Percentiles rank a stretch among this genome's conserved stretches.
phyloP scores from a whole-genome alignment of 1,140 invertebrate species.

The Eurosta solidaginis region DNA sequence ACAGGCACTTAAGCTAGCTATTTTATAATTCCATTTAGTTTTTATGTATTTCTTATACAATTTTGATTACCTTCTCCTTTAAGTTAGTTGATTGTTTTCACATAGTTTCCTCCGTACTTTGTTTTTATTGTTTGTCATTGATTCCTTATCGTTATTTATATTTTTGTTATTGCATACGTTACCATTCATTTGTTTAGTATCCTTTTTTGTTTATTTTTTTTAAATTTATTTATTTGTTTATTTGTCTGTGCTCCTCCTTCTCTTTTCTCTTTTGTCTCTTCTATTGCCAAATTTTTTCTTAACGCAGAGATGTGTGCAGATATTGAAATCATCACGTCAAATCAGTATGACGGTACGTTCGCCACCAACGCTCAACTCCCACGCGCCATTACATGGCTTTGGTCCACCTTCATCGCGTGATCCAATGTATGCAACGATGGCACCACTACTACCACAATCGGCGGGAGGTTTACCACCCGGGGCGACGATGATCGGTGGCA shows the following conservation, averaged over 20 bases:
- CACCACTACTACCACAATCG: slow-evolving; percentile 50
- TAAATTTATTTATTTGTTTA: background rate
- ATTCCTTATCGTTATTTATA: background rate
- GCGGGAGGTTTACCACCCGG: slow-evolving; percentile 51
- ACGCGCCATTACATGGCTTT: slow-evolving; percentile 61
- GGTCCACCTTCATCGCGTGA: slow-evolving; percentile 56
- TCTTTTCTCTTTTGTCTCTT: slow-evolving; percentile 57
- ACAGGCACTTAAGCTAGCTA: background rate
- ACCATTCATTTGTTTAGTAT: no score
- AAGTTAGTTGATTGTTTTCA: slow-evolving; percentile 15
- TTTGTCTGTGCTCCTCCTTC: slow-evolving; percentile 45
- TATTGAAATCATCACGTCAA: slow-evolving; percentile 84
- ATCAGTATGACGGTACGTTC: slow-evolving; percentile 86
- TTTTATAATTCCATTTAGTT: background rate
- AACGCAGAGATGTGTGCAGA: slow-evolving; percentile 68
- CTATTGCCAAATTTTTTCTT: slow-evolving; percentile 61
- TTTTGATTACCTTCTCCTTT: background rate
- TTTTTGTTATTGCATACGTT: background rate
- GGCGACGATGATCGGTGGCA: slow-evolving; percentile 59
- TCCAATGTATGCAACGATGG: slow-evolving; percentile 60
- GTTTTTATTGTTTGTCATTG: background rate
- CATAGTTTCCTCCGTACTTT: slow-evolving; percentile 30
- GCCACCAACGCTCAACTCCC: slow-evolving; percentile 62
- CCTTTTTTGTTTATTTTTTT: slow-evolving; percentile 36
- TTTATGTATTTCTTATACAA: background rate